These are phyloP conservation scores for Zonitis immaculata DNA, from an alignment of 2,888 invertebrate genomes.

Conservation along the genomic window DNA sequence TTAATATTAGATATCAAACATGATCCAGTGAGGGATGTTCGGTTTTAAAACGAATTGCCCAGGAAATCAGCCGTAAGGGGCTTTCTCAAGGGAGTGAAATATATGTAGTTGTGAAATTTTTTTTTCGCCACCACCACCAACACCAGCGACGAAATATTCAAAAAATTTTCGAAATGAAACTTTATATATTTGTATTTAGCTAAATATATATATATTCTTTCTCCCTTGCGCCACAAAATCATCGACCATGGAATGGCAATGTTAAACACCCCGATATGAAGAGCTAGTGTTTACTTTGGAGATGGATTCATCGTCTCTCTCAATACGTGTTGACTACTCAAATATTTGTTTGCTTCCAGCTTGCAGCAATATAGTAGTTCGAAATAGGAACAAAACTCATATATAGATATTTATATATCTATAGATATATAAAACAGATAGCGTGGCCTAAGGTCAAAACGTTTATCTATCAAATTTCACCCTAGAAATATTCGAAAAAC, in stretches of 20 bases:
- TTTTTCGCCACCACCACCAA: too few species aligned
- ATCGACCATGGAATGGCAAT: constrained; percentile 20
- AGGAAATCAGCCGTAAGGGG: constrained; percentile 7
- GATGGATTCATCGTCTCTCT: constrained; percentile 41
- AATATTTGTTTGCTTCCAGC: constrained; percentile 43
- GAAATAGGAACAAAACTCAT: constrained; percentile 10
- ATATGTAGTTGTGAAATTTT: not conserved
- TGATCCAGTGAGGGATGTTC: constrained; percentile 30
- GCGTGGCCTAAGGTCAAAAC: constrained; percentile 39
- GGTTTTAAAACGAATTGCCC: constrained; percentile 14
- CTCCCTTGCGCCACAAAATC: too few species aligned
- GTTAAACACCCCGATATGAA: constrained; percentile 45
- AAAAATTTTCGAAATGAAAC: too few species aligned
- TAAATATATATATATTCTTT: too few species aligned
- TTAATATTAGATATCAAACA: constrained; percentile 39
- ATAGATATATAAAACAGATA: too few species aligned
- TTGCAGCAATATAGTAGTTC: constrained; percentile 5
- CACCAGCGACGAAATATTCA: too few species aligned
- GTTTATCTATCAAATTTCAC: constrained; percentile 18
- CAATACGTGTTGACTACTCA: constrained; percentile 47
- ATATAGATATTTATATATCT: constrained; percentile 39
- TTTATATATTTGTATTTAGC: too few species aligned
- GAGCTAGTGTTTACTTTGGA: constrained; percentile 45
- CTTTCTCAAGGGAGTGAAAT: not conserved
- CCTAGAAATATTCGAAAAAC: too few species aligned